Conservation (phyloP, 2,888 invertebrate species). For the Drosophila suboccidentalis region DNA sequence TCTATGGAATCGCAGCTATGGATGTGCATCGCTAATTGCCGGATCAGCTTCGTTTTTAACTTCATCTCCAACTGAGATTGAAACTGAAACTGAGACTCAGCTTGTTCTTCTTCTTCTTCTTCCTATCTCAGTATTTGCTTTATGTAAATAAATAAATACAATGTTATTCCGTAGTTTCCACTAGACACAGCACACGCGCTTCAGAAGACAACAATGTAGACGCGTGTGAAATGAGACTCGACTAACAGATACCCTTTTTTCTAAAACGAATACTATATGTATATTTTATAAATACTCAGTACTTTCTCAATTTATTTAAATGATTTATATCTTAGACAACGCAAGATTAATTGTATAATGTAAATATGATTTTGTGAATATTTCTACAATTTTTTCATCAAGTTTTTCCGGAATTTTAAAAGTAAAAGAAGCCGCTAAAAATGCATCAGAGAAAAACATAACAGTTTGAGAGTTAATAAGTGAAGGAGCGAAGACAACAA, state of each 20-base stretch:
- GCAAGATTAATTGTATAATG: too few relatives aligned
- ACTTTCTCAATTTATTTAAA: neutral
- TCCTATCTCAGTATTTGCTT: slow-evolving; percentile 33
- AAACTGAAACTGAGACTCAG: neutral
- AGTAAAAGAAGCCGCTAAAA: too few relatives aligned
- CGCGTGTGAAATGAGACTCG: neutral
- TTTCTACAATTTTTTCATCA: neutral
- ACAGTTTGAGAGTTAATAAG: too few relatives aligned
- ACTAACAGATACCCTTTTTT: slow-evolving; percentile 7
- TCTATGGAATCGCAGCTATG: slow-evolving; percentile 27
- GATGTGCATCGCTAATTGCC: slow-evolving; percentile 62
- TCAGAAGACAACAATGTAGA: slow-evolving; percentile 29
- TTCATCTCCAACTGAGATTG: slow-evolving; percentile 9
- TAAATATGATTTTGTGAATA: neutral
- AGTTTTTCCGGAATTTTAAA: neutral
- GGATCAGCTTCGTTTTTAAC: slow-evolving; percentile 52
- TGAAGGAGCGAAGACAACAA: too few relatives aligned
- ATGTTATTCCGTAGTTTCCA: slow-evolving; percentile 41
- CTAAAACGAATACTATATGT: too few relatives aligned
- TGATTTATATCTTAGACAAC: too few relatives aligned
- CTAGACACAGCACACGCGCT: slow-evolving; percentile 65
- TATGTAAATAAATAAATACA: slow-evolving; percentile 65
- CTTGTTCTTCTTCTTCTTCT: neutral
- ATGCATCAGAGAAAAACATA: too few relatives aligned
- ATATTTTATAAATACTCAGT: too few relatives aligned